Conservation (phyloP, 2,888 invertebrate genomes). For the Philhelius pedissequus region DNA sequence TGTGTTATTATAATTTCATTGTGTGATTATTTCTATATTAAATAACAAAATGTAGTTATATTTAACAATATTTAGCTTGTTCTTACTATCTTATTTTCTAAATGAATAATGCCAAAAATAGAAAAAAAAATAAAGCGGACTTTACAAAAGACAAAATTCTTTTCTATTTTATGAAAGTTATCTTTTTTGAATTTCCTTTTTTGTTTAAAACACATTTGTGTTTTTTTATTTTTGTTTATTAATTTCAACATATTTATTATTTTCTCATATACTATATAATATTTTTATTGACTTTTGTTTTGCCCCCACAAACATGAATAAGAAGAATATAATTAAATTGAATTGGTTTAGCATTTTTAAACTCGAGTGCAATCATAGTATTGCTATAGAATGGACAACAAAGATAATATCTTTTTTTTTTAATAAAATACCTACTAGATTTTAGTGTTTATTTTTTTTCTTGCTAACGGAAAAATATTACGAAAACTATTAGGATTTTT, state of each 20-base stretch:
- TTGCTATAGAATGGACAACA: constrained; percentile 11
- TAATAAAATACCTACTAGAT: neutral
- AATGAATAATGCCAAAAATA: constrained; percentile 56
- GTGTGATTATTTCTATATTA: constrained; percentile 57
- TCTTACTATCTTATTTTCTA: constrained; percentile 68
- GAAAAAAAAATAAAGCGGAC: constrained; percentile 51
- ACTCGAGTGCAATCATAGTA: constrained; percentile 40
- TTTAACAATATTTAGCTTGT: constrained; percentile 47
- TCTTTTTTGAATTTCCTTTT: constrained; percentile 18
- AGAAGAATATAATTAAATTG: constrained; percentile 29
- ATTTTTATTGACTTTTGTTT: constrained; percentile 35
- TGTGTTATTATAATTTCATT: constrained; percentile 41
- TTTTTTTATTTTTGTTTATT: constrained; percentile 24
- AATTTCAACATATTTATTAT: constrained; percentile 40
- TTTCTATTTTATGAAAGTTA: constrained; percentile 41
- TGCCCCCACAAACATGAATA: constrained; percentile 55
- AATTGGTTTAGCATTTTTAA: constrained; percentile 11
- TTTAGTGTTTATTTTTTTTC: neutral
- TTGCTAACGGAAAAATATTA: neutral
- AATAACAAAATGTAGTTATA: constrained; percentile 63
- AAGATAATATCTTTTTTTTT: neutral
- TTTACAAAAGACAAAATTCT: constrained; percentile 49
- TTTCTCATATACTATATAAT: constrained; percentile 25
- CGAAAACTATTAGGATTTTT: neutral
- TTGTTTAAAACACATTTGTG: neutral